Evolutionary conservation across 2,797 vertebrate species (phyloP).

Genomic region (Microctenopoma steveboyesi): DNA sequence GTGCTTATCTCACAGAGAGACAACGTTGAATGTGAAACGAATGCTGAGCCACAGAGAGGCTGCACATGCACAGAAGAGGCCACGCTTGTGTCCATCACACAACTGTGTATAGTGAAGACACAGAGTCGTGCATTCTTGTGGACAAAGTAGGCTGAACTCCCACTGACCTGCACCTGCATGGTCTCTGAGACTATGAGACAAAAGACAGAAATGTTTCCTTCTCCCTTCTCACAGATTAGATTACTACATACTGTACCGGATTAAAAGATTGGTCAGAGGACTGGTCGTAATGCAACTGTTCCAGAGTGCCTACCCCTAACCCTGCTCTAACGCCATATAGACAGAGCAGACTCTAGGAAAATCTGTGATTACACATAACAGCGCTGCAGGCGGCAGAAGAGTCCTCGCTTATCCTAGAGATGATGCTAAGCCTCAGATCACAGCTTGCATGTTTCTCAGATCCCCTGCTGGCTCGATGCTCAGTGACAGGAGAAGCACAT

Average conservation of each 20-base stretch:
- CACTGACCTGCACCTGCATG: slow-evolving; percentile 23
- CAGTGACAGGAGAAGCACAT: slow-evolving; percentile 42
- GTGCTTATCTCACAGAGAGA: slow-evolving; percentile 5
- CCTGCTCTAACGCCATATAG: slow-evolving; percentile 8
- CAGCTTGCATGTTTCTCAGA: slow-evolving; percentile 60
- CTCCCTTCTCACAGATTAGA: slow-evolving; percentile 39
- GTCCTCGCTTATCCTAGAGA: slow-evolving; percentile 28
- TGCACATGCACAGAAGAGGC: neutral
- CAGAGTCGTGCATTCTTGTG: neutral
- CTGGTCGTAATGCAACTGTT: neutral
- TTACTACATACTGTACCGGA: slow-evolving; percentile 55
- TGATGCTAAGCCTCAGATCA: slow-evolving; percentile 48
- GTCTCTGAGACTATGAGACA: neutral
- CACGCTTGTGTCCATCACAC: neutral
- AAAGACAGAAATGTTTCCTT: slow-evolving; percentile 15
- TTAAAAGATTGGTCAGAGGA: slow-evolving; percentile 37
- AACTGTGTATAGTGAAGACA: neutral
- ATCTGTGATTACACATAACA: slow-evolving; percentile 18
- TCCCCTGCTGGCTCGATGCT: slow-evolving; percentile 62
- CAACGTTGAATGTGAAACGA: neutral
- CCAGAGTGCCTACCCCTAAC: slow-evolving; percentile 9
- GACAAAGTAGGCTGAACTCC: slow-evolving; percentile 31
- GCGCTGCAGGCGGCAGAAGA: slow-evolving; percentile 3
- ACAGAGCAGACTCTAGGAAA: slow-evolving; percentile 23
- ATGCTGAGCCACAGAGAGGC: neutral